phyloP scores from a whole-genome alignment of 2,113 vertebrate genomes.

The Plotosus lineatus region DNA sequence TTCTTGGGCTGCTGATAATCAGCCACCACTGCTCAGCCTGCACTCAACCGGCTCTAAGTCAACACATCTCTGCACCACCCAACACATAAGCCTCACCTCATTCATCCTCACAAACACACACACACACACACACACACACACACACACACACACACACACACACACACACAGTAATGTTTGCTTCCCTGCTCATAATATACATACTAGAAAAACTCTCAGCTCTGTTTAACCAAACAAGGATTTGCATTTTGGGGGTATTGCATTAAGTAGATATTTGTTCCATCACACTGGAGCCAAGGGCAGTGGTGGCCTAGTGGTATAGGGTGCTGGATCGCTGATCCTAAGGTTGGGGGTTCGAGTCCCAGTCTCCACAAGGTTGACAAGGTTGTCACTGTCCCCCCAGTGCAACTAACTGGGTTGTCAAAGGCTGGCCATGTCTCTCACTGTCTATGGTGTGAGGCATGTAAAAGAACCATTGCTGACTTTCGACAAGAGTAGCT shows the following conservation, averaged over 20 bases:
- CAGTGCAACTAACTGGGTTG: too few species aligned
- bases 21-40: slow-evolving; percentile 24
- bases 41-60: neutral
- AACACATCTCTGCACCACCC: slow-evolving; percentile 31
- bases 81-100: slow-evolving; percentile 33
- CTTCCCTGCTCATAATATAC: slow-evolving; percentile 13
- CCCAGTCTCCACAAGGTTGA: too few species aligned
- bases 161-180: slow-evolving; percentile 25
- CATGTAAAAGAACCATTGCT: too few species aligned
- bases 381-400: too few species aligned
- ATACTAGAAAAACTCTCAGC: slow-evolving; percentile 15
- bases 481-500: too few species aligned
- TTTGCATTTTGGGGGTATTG: slow-evolving; percentile 52
- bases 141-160: slow-evolving; percentile 16
- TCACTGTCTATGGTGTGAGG: too few species aligned
- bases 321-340: too few species aligned
- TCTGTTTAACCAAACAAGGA: slow-evolving; percentile 39
- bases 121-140: slow-evolving; percentile 2
- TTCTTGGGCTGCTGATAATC: slow-evolving; percentile 34
- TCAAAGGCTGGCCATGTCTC: too few species aligned
- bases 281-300: neutral
- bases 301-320: too few species aligned
- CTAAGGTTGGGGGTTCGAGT: too few species aligned
- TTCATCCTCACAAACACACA: slow-evolving; percentile 15
- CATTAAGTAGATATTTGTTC: slow-evolving; percentile 38